phyloP scores from a whole-genome alignment of 2,888 invertebrate species.

The Eretmocerus hayati region DNA sequence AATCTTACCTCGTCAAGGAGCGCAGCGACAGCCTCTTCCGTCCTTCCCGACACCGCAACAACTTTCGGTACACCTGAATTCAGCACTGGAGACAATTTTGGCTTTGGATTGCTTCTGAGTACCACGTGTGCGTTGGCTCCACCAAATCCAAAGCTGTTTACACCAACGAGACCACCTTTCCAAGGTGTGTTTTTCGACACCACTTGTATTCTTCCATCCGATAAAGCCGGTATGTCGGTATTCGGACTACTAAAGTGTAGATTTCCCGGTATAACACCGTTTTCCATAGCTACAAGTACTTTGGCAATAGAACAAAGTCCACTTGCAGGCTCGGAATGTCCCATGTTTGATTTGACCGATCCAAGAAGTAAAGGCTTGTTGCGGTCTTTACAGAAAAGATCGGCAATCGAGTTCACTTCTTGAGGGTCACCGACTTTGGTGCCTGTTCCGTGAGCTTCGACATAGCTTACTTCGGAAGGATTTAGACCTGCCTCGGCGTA shows the following conservation, averaged over 20 bases:
- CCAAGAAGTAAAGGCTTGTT: constrained; percentile 79
- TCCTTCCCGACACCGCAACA: constrained; percentile 77
- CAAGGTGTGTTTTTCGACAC: constrained; percentile 76
- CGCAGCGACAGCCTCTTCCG: constrained; percentile 65
- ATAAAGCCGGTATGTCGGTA: constrained; percentile 81
- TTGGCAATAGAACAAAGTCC: constrained; percentile 89
- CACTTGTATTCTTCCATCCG: constrained; percentile 78
- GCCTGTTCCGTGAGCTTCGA: constrained; percentile 98
- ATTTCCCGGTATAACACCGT: constrained; percentile 82
- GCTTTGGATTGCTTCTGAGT: constrained; percentile 71
- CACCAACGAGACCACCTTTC: constrained; percentile 84
- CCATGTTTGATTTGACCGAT: constrained; percentile 98
- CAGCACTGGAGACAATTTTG: constrained; percentile 54
- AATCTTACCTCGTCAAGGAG: constrained; percentile 56
- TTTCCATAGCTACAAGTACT: constrained; percentile 87
- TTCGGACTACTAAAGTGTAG: constrained; percentile 85
- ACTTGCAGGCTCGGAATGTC: constrained; percentile 91
- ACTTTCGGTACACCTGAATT: constrained; percentile 57
- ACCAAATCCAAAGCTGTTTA: constrained; percentile 98
- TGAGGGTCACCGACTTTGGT: constrained; percentile 98
- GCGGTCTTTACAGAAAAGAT: constrained; percentile 80
- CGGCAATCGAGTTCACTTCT: constrained; percentile 90
- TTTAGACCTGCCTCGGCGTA: constrained; percentile 77
- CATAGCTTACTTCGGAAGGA: constrained; percentile 78
- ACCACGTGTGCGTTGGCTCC: constrained; percentile 93